Percentiles rank a stretch among this genome's conserved stretches.
Evolutionary conservation across 2,113 vertebrate species (phyloP).

Genomic region (Leucoraja erinaceus): DNA sequence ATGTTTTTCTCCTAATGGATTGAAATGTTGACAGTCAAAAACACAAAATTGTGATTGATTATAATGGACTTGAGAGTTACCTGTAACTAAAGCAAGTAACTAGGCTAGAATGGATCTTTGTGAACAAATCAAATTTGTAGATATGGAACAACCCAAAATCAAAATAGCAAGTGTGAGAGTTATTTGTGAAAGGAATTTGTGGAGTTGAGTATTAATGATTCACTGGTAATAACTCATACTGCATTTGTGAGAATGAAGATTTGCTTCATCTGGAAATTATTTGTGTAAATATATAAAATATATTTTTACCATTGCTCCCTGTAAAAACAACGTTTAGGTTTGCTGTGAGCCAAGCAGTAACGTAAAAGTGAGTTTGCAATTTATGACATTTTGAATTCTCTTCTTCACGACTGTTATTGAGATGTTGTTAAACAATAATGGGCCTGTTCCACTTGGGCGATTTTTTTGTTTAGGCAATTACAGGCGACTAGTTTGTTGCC

Average conservation of each 20-base stretch:
- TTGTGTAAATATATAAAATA: background rate
- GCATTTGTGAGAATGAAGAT: background rate
- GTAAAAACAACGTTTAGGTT: background rate
- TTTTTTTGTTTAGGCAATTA: too few relatives aligned
- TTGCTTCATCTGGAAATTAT: background rate
- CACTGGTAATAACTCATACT: background rate
- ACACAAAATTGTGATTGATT: background rate
- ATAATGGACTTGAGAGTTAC: background rate
- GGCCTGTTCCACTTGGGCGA: too few relatives aligned
- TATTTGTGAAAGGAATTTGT: background rate
- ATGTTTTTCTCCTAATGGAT: too few relatives aligned
- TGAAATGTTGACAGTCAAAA: background rate
- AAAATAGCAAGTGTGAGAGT: background rate
- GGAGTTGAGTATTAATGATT: background rate
- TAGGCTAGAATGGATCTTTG: background rate
- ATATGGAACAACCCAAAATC: background rate
- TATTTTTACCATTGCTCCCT: background rate
- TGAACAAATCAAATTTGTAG: background rate
- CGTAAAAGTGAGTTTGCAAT: background rate
- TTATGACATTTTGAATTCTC: background rate
- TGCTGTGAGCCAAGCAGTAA: background rate
- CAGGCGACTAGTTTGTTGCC: too few relatives aligned
- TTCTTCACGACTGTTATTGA: background rate
- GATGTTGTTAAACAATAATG: background rate
- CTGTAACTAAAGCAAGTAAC: background rate